phyloP scores from a whole-genome alignment of 2,888 invertebrate species.

The Phortica okadai region DNA sequence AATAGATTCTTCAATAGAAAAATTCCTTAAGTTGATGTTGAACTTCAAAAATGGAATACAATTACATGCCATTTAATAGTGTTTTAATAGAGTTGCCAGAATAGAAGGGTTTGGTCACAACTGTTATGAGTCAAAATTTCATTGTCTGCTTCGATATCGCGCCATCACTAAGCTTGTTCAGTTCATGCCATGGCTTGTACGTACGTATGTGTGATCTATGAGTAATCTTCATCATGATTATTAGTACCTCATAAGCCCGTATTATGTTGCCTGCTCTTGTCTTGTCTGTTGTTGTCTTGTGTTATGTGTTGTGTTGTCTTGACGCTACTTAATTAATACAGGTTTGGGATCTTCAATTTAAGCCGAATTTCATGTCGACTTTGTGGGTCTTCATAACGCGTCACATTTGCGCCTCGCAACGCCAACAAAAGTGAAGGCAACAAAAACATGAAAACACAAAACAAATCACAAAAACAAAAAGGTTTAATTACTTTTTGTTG shows the following conservation, averaged over 20 bases:
- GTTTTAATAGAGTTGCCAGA: too few species aligned
- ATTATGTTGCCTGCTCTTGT: conserved; percentile 52
- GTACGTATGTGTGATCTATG: conserved; percentile 30
- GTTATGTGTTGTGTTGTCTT: neutral
- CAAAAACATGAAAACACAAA: conserved; percentile 40
- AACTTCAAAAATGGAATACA: too few species aligned
- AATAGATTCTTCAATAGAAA: too few species aligned
- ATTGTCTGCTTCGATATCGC: too few species aligned
- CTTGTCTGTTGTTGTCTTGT: too few species aligned
- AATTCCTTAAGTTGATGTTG: too few species aligned
- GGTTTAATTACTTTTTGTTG: conserved; percentile 63
- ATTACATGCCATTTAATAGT: too few species aligned
- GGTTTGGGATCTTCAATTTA: conserved; percentile 2
- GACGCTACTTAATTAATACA: conserved; percentile 63
- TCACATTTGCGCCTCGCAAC: conserved; percentile 32
- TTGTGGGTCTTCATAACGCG: conserved; percentile 14
- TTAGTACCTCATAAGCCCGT: conserved; percentile 67
- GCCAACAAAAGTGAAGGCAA: conserved; percentile 45
- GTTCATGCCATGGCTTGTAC: neutral
- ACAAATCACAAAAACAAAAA: conserved; percentile 56
- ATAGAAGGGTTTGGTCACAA: too few species aligned
- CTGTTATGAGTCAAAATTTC: too few species aligned
- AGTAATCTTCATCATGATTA: neutral
- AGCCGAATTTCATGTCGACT: neutral
- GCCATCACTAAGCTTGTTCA: neutral